Evolutionary conservation across 2,888 invertebrate species (phyloP).

Genomic region (Frankliniella fusca): DNA sequence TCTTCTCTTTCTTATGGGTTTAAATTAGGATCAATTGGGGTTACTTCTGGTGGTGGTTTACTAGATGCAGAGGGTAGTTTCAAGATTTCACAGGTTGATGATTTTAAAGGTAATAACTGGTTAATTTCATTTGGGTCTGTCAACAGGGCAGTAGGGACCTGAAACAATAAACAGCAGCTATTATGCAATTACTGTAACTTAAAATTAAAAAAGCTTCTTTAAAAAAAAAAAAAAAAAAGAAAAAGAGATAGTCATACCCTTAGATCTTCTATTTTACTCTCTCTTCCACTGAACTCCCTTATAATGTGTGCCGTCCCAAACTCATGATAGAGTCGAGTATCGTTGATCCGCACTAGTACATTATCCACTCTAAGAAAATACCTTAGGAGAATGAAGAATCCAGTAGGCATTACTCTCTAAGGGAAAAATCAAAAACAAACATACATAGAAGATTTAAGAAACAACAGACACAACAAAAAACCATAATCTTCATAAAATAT

Average conservation of each 20-base stretch:
- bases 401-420: slow-evolving; percentile 93
- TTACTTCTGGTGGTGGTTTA: not conserved
- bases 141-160: slow-evolving; percentile 58
- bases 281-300: slow-evolving; percentile 76
- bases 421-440: slow-evolving; percentile 42
- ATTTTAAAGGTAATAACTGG: slow-evolving; percentile 58
- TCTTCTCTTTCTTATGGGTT: no score
- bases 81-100: slow-evolving; percentile 50
- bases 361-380: slow-evolving; percentile 93
- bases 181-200: slow-evolving; percentile 11
- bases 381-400: slow-evolving; percentile 84
- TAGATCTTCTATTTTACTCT: slow-evolving; percentile 66
- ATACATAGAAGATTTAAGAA: not conserved
- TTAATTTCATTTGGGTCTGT: slow-evolving; percentile 66
- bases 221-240: slow-evolving; percentile 9
- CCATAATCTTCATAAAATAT: no score
- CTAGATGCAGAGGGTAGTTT: slow-evolving; percentile 39
- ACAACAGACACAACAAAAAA: not conserved
- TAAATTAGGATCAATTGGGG: no score
- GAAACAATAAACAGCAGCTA: slow-evolving; percentile 37
- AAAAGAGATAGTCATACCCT: slow-evolving; percentile 50
- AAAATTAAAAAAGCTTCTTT: slow-evolving; percentile 31
- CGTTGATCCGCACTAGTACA: slow-evolving; percentile 81
- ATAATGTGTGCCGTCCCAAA: slow-evolving; percentile 71
- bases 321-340: slow-evolving; percentile 81